Evolutionary conservation across 1,140 invertebrate species (phyloP), one percentile per base, ranked within the genome.

Genomic region (Kradibia gibbosae): DNA sequence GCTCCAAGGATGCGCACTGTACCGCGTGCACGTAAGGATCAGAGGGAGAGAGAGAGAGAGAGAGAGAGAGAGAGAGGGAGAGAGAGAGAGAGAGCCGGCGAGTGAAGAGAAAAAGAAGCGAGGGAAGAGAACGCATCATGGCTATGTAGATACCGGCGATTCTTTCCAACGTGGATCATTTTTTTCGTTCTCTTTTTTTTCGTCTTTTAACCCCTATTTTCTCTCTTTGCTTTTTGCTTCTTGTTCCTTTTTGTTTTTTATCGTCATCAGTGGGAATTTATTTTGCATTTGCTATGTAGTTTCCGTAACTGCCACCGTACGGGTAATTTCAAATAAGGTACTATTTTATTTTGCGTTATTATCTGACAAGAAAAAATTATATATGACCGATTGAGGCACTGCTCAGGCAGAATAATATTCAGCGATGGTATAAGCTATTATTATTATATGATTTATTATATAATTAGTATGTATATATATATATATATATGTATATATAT

Each of bases 21-120:
- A 11, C 4, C 39, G 22, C 39, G 39, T 67, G 20, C 20, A 39
- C 15, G 4, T 31, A 17, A 50, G 17, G 57, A 50, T 8, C 31
- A 4, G 34, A 74, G 72, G 39, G 50, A 22, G n/a, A 31, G 73
- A 76, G 25, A 75, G 55, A n/a, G n/a, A n/a, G n/a, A 4, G 34
- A 74, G 72, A 57, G 50, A 22, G n/a, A 31, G 73, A 76, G 25
- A 75, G 55, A n/a, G n/a, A n/a, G n/a, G n/a, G n/a, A n/a, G n/a
- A n/a, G n/a, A n/a, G n/a, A n/a, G n/a, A n/a, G n/a, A n/a, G n/a
- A n/a, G n/a, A n/a, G n/a, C n/a, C n/a, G n/a, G n/a, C n/a, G n/a
- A n/a, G n/a, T n/a, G n/a, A n/a, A n/a, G n/a, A n/a, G n/a, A n/a
- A n/a, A n/a, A n/a, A n/a, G n/a, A n/a, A n/a, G n/a, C n/a, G n/a